Evolutionary conservation across 2,797 vertebrate genomes (phyloP), one percentile per base, ranked within the genome.

Genomic region (Sphenopsis melanotis): DNA sequence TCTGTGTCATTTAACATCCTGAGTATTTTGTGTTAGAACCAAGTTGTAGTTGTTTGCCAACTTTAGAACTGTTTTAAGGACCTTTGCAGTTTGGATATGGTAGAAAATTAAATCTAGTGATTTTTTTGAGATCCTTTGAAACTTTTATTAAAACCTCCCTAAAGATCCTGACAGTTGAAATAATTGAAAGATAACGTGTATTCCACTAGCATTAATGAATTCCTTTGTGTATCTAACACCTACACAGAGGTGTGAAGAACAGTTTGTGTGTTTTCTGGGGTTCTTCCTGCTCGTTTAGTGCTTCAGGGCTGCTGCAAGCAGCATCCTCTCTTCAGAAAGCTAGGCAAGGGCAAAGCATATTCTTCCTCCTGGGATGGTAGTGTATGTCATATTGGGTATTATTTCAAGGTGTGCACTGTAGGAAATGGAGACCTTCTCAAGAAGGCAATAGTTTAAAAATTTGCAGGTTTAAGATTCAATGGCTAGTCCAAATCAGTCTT

Each of bases 241-340:
- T 79, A 55, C 49, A 26, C 0, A 9, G 37, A 85, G 23, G 32
- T 57, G n/a, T 36, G 63, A 92, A 72, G 57, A 74, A 49, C 21
- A 75, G 44, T 50, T 37, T 80, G 24, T 76, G 21, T 56, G 29
- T 91, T 93, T 94, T 65, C 79, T 70, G 75, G 77, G 18, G 20
- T 83, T 95, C 30, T 12, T 92, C 21, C 30, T 83, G 21, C 50
- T 57, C 53, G 12, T 34, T 83, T 83, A 89, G 64, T 78, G 82
- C 84, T 95, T 83, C 84, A 81, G 83, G 79, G 79, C 68, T 95
- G 52, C 92, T 93, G 49, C 64, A 66, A 93, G 86, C 75, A 80
- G 32, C 49, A 44, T 50, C 27, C 34, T 85, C 84, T 85, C 29
- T 92, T 89, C 75, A 64, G 44, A 64, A 53, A 89, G 21, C 34